Percentiles rank a stretch among this genome's conserved stretches.
Conservation (phyloP, 2,888 invertebrate species). For the Prosopocoilus inquinatus region DNA sequence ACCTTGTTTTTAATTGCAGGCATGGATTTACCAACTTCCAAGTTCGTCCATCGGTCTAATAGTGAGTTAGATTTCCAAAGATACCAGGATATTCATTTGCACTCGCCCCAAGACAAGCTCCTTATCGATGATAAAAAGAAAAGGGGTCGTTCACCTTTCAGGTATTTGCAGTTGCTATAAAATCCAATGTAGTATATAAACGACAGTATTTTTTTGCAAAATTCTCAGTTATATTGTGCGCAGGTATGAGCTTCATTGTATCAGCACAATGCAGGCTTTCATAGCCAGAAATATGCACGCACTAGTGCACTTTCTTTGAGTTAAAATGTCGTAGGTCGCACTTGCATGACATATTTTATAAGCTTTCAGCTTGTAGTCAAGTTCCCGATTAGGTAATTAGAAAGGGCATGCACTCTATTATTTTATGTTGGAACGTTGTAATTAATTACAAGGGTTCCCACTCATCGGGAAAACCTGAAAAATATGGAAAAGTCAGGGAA, state of each 20-base stretch:
- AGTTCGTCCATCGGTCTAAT: slow-evolving; percentile 64
- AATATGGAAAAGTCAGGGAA: too few species aligned
- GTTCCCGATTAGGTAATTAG: too few species aligned
- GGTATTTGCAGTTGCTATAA: slow-evolving; percentile 50
- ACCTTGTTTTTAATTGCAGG: slow-evolving; percentile 3
- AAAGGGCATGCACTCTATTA: too few species aligned
- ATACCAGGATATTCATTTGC: slow-evolving; percentile 57
- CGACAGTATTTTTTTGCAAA: slow-evolving; percentile 25
- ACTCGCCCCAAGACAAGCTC: slow-evolving; percentile 36
- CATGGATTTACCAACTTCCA: slow-evolving; percentile 15
- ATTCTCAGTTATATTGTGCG: slow-evolving; percentile 26
- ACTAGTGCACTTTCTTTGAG: neutral
- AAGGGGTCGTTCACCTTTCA: slow-evolving; percentile 88
- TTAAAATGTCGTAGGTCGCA: too few species aligned
- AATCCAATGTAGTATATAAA: slow-evolving; percentile 15
- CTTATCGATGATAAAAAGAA: slow-evolving; percentile 60
- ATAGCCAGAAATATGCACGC: slow-evolving; percentile 2
- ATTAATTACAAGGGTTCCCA: too few species aligned
- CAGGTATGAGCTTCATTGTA: slow-evolving; percentile 23
- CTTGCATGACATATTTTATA: too few species aligned
- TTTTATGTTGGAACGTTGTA: too few species aligned
- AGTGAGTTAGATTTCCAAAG: slow-evolving; percentile 77
- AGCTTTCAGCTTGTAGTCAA: too few species aligned
- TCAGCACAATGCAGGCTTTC: neutral
- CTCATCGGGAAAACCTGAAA: too few species aligned